A percentile compares a stretch with the other conserved stretches of the same genome.
These are phyloP conservation scores for Catalaphyllia jardinei DNA, from an alignment of 64 coral and sea anemone species.

Conservation along the genomic window DNA sequence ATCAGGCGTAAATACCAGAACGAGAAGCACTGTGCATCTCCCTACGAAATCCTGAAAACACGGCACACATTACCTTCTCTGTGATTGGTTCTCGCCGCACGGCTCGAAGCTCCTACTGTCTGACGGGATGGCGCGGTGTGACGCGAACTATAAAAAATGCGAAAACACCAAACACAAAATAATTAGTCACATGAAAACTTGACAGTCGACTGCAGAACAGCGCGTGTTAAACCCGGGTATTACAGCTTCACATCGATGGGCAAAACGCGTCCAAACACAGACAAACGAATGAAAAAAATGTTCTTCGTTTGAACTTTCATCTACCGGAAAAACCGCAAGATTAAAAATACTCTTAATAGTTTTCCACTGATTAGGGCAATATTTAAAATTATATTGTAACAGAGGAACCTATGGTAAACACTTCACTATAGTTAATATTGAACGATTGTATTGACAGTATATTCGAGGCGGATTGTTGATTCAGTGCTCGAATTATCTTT, in stretches of 20 bases:
- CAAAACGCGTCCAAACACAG: too few relatives aligned
- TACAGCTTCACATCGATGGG: too few relatives aligned
- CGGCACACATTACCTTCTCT: slow-evolving; percentile 46
- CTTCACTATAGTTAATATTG: not conserved
- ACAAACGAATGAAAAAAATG: too few relatives aligned
- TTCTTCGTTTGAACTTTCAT: too few relatives aligned
- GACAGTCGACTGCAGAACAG: too few relatives aligned
- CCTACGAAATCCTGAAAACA: too few relatives aligned
- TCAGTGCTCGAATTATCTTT: not conserved
- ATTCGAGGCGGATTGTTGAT: not conserved
- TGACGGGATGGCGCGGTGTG: slow-evolving; percentile 49
- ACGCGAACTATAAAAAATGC: slow-evolving; percentile 6
- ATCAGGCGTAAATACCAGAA: too few relatives aligned
- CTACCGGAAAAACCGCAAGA: too few relatives aligned
- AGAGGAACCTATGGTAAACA: slow-evolving; percentile 9
- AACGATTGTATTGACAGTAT: not conserved
- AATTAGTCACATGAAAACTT: not conserved
- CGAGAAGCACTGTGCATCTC: too few relatives aligned
- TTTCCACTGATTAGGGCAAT: not conserved
- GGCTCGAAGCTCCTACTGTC: slow-evolving; percentile 54
- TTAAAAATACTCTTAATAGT: too few relatives aligned
- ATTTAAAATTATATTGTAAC: slow-evolving; percentile 14
- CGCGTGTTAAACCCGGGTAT: too few relatives aligned
- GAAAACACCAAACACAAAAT: not conserved
- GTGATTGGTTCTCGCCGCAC: slow-evolving; percentile 46